A percentile compares a stretch with the other conserved stretches of the same genome.
Evolutionary conservation across 64 coral and sea anemone species (phyloP).

Genomic region (Cladopsammia gracilis): DNA sequence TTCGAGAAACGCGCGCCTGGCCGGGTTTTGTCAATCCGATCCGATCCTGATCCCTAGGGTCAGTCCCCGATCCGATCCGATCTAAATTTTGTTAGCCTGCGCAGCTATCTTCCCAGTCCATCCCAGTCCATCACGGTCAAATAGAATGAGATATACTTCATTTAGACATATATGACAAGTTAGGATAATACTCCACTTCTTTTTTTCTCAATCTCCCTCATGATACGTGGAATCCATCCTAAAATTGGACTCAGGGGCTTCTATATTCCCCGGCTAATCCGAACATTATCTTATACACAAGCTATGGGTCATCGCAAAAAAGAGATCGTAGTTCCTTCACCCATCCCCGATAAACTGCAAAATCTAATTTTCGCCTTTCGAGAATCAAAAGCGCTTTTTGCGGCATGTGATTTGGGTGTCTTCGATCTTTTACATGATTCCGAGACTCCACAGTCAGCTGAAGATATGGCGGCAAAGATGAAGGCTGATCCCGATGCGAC

Average conservation of each 20-base stretch:
- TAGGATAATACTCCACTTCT: neutral
- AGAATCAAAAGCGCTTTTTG: slow-evolving; percentile 36
- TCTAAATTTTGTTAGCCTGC: too few relatives aligned
- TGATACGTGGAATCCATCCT: neutral
- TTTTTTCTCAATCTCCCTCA: too few relatives aligned
- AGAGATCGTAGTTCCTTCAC: slow-evolving; percentile 17
- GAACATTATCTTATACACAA: neutral
- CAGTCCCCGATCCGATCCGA: too few relatives aligned
- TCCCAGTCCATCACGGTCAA: too few relatives aligned
- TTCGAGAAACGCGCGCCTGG: too few relatives aligned
- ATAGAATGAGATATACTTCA: too few relatives aligned
- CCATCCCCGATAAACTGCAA: slow-evolving; percentile 38
- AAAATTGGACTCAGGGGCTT: neutral
- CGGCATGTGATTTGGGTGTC: slow-evolving; percentile 73
- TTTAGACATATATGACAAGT: too few relatives aligned
- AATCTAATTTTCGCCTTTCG: slow-evolving; percentile 50
- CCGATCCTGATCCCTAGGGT: too few relatives aligned
- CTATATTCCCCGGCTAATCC: neutral
- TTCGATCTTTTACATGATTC: slow-evolving; percentile 64
- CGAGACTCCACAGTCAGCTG: slow-evolving; percentile 26
- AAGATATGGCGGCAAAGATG: slow-evolving; percentile 31
- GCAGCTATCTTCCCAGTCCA: too few relatives aligned
- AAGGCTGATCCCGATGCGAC: slow-evolving; percentile 55
- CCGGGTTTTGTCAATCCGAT: too few relatives aligned
- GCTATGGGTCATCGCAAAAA: neutral